These are phyloP conservation scores for Folsomia manolachei DNA, from an alignment of 2,888 invertebrate species.

Conservation along the genomic window DNA sequence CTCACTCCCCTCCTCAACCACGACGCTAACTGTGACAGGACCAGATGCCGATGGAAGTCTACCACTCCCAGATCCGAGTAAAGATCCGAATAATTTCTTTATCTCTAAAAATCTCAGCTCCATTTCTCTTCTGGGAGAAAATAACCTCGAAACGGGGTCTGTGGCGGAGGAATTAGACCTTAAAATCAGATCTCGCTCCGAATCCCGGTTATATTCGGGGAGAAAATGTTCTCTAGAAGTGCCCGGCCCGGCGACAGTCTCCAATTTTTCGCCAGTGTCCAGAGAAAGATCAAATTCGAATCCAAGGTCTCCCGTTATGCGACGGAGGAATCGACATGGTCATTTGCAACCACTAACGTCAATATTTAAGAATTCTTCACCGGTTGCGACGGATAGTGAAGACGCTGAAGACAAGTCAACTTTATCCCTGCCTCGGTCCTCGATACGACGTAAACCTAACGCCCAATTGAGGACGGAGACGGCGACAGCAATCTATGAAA, in stretches of 20 bases:
- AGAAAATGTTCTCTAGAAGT: not conserved
- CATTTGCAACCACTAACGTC: not conserved
- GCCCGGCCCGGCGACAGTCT: not conserved
- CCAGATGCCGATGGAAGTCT: slow-evolving; percentile 23
- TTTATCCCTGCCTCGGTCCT: not conserved
- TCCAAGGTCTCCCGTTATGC: not conserved
- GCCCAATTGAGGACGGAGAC: not conserved
- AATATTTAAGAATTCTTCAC: not conserved
- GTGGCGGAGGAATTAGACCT: not conserved
- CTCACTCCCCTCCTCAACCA: slow-evolving; percentile 25
- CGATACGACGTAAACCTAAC: not conserved
- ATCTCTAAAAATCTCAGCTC: slow-evolving; percentile 3
- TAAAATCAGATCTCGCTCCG: not conserved
- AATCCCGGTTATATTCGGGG: not conserved
- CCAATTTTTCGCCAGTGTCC: not conserved
- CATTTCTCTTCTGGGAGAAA: not conserved
- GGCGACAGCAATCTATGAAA: not conserved
- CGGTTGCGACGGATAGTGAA: not conserved
- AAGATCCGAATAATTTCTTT: slow-evolving; percentile 37
- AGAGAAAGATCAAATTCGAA: not conserved
- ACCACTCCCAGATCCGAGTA: slow-evolving; percentile 20
- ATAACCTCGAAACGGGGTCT: not conserved
- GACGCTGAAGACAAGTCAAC: too few species aligned
- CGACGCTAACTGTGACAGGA: slow-evolving; percentile 15
- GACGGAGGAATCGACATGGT: not conserved